A percentile compares a stretch with the other conserved stretches of the same genome.
These are phyloP conservation scores for Rhipidura dahli DNA, from an alignment of 2,113 vertebrate genomes.

Conservation along the genomic window DNA sequence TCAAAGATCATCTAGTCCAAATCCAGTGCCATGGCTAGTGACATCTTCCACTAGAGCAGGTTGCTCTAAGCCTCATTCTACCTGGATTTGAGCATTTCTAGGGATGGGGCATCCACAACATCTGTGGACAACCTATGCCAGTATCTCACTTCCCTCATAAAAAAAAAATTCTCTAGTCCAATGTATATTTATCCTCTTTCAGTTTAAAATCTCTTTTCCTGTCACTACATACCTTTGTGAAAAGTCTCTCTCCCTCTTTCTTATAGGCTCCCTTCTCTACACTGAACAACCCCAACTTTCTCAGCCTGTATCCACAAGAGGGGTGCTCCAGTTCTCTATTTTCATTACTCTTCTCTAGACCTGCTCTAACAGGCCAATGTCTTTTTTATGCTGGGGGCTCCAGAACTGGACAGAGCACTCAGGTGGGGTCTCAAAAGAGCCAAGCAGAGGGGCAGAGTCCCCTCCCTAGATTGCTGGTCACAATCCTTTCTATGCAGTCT, in stretches of 20 bases:
- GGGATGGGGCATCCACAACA: not conserved
- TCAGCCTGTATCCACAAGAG: not conserved
- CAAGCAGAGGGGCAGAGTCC: not conserved
- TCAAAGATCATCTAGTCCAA: not conserved
- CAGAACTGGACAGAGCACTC: not conserved
- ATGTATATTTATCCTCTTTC: not conserved
- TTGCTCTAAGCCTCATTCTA: not conserved
- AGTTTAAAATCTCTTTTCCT: not conserved
- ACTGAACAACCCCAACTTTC: not conserved
- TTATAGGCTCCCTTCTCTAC: not conserved
- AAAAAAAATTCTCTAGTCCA: not conserved
- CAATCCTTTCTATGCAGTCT: not conserved
- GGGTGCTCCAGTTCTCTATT: not conserved
- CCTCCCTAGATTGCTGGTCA: rapidly evolving
- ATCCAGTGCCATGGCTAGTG: rapidly evolving
- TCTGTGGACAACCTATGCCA: not conserved
- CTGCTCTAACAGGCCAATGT: rapidly evolving
- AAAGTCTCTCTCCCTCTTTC: not conserved
- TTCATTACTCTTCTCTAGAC: not conserved
- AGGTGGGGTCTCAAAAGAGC: not conserved
- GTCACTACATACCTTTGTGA: not conserved
- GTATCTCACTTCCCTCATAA: not conserved
- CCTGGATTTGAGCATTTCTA: not conserved
- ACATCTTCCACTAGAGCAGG: not conserved
- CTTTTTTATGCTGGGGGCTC: not conserved